Conservation (phyloP, 2,888 invertebrate species). For the Nysson spinosus region DNA sequence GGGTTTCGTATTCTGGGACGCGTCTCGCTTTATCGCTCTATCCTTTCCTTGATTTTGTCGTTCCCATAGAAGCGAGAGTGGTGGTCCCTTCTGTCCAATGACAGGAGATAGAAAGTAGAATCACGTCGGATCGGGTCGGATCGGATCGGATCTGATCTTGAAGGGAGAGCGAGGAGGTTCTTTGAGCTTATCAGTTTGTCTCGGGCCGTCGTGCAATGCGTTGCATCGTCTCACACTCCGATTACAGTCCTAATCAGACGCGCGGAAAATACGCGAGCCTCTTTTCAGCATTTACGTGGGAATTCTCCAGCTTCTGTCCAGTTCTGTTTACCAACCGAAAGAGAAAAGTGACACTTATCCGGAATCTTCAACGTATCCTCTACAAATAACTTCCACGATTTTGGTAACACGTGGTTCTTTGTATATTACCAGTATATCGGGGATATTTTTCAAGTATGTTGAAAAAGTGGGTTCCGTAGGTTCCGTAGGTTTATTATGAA, state of each 20-base stretch:
- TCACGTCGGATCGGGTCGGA: too few species aligned
- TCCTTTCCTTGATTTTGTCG: background rate
- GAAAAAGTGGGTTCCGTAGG: too few species aligned
- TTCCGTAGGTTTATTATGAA: too few species aligned
- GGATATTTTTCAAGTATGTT: too few species aligned
- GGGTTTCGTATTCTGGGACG: too few species aligned
- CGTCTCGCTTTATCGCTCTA: background rate
- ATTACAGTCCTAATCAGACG: conserved; percentile 28
- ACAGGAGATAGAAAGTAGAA: conserved; percentile 46
- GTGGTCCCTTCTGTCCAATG: conserved; percentile 36
- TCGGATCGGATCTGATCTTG: conserved; percentile 58
- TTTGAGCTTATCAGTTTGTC: conserved; percentile 64
- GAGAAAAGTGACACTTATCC: background rate
- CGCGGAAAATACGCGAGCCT: conserved; percentile 14
- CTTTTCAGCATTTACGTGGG: conserved; percentile 9
- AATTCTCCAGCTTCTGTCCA: conserved; percentile 10
- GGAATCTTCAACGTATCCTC: conserved; percentile 6
- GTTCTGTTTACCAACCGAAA: conserved; percentile 9
- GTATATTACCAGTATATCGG: too few species aligned
- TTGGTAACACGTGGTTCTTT: conserved; percentile 17
- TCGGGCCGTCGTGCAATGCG: conserved; percentile 62
- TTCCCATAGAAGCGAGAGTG: conserved; percentile 8
- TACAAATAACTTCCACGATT: conserved; percentile 14
- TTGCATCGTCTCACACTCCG: conserved; percentile 46
- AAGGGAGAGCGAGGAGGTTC: conserved; percentile 39